These are phyloP conservation scores for Salvelinus fontinalis DNA, from an alignment of 2,113 vertebrate species.

Conservation along the genomic window DNA sequence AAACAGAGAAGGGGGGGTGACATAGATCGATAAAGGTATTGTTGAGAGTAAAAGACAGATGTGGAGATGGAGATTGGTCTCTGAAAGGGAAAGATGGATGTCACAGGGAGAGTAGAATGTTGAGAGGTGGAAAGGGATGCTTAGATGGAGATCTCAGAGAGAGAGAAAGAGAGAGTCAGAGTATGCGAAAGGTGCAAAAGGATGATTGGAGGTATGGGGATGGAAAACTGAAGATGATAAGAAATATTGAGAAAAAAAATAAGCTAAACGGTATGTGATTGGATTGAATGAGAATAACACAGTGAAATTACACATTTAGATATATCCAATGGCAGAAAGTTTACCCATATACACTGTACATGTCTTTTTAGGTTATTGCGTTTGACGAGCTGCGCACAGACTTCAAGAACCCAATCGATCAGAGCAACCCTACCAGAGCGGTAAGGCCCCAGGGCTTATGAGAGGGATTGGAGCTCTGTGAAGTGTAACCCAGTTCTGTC, in stretches of 20 bases:
- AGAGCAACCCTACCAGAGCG: constrained; percentile 94
- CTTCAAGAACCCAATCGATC: constrained; percentile 98
- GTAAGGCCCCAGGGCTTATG: constrained; percentile 75
- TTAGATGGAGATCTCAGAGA: background rate
- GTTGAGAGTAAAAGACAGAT: background rate
- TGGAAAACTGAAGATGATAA: background rate
- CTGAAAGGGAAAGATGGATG: background rate
- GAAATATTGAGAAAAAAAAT: background rate
- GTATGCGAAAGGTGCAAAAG: background rate
- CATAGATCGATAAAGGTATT: constrained; percentile 20
- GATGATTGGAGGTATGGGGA: background rate
- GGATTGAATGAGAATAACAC: background rate
- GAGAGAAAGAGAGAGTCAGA: background rate
- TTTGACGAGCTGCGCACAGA: constrained; percentile 97
- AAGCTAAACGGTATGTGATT: background rate
- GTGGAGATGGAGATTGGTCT: background rate
- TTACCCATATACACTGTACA: constrained; percentile 14
- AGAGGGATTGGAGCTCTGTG: constrained; percentile 50
- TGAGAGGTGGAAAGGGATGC: background rate
- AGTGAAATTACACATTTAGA: background rate
- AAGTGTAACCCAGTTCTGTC: constrained; percentile 31
- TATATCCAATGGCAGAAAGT: background rate
- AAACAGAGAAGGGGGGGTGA: constrained; percentile 38
- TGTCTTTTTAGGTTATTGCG: constrained; percentile 87
- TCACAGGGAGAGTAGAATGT: background rate